Evolutionary conservation across 2,888 invertebrate genomes (phyloP).

Genomic region (Stomorhina lunata): DNA sequence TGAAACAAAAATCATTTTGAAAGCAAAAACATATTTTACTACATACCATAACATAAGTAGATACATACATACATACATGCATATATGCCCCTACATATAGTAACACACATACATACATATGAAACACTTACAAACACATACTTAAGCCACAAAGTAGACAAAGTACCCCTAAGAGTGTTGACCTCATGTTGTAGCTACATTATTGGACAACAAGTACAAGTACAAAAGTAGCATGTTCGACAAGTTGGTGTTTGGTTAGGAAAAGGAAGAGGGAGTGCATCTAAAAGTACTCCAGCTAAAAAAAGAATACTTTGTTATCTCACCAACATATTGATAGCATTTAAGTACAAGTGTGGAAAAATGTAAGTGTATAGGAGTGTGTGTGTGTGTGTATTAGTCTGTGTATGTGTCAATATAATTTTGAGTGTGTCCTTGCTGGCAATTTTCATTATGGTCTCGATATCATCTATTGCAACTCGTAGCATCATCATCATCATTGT

Average conservation of each 20-base stretch:
- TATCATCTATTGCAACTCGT: slow-evolving; percentile 26
- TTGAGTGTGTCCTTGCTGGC: slow-evolving; percentile 38
- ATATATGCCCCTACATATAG: background rate
- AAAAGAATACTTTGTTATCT: slow-evolving; percentile 3
- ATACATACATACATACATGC: background rate
- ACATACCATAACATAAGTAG: background rate
- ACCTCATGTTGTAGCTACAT: background rate
- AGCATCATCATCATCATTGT: background rate
- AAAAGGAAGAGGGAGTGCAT: background rate
- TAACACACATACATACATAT: background rate
- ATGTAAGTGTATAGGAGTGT: background rate
- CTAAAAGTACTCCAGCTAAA: background rate
- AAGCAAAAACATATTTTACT: background rate
- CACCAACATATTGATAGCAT: slow-evolving; percentile 23
- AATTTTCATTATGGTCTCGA: slow-evolving; percentile 50
- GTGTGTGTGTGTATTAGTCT: background rate
- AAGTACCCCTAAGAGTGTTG: slow-evolving; percentile 40
- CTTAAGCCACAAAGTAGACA: background rate
- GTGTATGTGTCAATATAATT: slow-evolving; percentile 29
- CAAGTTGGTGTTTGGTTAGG: background rate
- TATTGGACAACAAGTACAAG: too few relatives aligned
- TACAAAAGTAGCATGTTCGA: background rate
- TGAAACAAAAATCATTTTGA: background rate
- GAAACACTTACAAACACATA: background rate
- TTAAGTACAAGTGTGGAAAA: background rate